Evolutionary conservation across 1,140 invertebrate genomes (phyloP).

Genomic region (Euura saliciscinereae): DNA sequence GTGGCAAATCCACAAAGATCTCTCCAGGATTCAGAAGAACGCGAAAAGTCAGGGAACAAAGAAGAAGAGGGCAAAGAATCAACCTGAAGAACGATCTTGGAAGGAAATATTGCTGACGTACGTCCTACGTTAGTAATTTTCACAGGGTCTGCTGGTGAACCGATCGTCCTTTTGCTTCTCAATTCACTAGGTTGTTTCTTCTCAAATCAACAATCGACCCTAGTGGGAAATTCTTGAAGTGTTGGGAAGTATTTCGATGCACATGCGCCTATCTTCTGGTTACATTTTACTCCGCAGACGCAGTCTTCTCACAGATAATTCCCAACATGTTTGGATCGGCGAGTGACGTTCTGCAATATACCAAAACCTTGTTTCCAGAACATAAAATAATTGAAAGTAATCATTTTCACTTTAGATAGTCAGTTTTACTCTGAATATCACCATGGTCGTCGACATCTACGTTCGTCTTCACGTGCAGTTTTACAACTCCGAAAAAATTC

Average conservation of each 20-base stretch:
- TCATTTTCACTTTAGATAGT: not conserved
- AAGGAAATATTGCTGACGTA: not conserved
- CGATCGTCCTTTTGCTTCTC: not conserved
- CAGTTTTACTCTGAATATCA: not conserved
- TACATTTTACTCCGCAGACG: not conserved
- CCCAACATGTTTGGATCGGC: too few species aligned
- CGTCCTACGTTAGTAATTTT: not conserved
- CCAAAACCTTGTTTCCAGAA: too few species aligned
- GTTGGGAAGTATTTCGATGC: not conserved
- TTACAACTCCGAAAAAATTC: not conserved
- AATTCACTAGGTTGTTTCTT: not conserved
- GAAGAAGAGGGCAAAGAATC: not conserved
- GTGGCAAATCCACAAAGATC: not conserved
- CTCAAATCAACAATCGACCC: not conserved
- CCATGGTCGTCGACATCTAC: not conserved
- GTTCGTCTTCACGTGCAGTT: not conserved
- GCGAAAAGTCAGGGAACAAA: not conserved
- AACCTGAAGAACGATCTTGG: not conserved
- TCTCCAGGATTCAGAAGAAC: not conserved
- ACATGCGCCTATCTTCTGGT: not conserved
- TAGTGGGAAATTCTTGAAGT: not conserved
- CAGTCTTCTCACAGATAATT: not conserved
- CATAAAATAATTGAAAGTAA: too few species aligned
- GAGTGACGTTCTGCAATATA: too few species aligned
- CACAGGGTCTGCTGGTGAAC: not conserved